Evolutionary conservation across 1,140 invertebrate genomes (phyloP), one percentile per base, ranked within the genome.

Genomic region (Brachionus manjavacas): DNA sequence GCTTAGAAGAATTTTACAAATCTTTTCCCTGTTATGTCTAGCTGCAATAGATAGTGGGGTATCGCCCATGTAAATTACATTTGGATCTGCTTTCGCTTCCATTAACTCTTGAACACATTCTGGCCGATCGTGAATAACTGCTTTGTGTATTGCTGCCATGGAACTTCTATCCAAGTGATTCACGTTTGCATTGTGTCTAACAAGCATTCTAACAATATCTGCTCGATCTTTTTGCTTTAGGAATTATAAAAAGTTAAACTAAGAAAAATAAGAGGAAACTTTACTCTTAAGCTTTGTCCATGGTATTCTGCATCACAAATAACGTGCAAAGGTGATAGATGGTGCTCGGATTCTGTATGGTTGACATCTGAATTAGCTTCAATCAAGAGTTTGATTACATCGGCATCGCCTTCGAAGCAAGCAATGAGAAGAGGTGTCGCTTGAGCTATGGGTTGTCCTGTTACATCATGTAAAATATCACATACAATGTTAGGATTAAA

Each of bases 291-390:
- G 49, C 72, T 78, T 68, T 84, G 84, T 20, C 84, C 84, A 20
- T 84, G 49, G 35, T 84, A 84, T 52, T 84, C 84, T 39, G 84
- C 84, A 70, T 84, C 84, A 68, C 84, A 84, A 9, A 84, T 31
- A 2, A 84, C 74, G 60, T 84, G 84, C 16, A 84, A 12, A 31
- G 84, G 84, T 23, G 72, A 78, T 16, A 84, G 23, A 80, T 84
- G 84, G 79, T 84, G 84, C 31, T 84, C 84, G 20, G 68, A 76
- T 70, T 84, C 84, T 0, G 76, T 80, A 49, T 66, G 74, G 60
- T 84, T 84, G 6, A 46, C 41, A 70, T 84, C 84, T 49, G 84
- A 72, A 49, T 68, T 43, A n/a, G 52, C 7, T 20, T 84, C 74
- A 35, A 79, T 79, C 16, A 84, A 25, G 23, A 66, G 41, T 35